Base-by-base conservation (phyloP, 2,113 vertebrate species). In the Ictalurus punctatus region DNA sequence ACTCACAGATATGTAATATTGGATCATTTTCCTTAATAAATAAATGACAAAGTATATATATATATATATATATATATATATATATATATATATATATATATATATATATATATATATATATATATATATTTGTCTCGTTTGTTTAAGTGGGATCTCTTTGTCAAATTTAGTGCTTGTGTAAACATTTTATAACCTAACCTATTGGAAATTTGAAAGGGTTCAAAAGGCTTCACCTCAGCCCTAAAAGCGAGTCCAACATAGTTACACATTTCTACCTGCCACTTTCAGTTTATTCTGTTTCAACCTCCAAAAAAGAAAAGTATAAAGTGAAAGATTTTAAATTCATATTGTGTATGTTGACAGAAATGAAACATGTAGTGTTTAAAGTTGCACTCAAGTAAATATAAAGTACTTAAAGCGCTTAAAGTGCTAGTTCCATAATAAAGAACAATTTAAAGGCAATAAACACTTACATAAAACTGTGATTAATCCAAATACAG, bases 401-500 rank as follows among this genome's bases (percentile, higher is more conserved):
- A 63, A 63, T 63, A 25, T 12, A 25, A 63, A 63, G 23, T 34
- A 25, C 7, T 23, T 63, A 69, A 27, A 65, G 17, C 9, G 9
- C 1, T 63, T 4, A 17, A 59, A 59, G 19, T 21, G 21, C 58
- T 21, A 48, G 25, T 21, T 37, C 34, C 17, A 1, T 80, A 56
- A 80, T 27, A 56, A 80, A 27, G 3, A n/a, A 56, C 10, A 25
- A 59, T 82, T 59, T 67, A 59, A 59, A 82, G 54, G 80, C 54
- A 89, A 89, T 86, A 86, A 89, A 84, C 8, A 82, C 91, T 90
- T 65, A 65, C 67, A 67, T 69, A 69, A 69, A 30, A 69, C 12
- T 30, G 65, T 69, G 16, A 19, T 8, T 17, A 37, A 74, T 74
- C 71, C 34, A 69, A 69, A 34, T 69, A 14, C 67, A 69, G 67